Percentiles rank a stretch among this genome's conserved stretches.
Conservation (phyloP, 2,797 vertebrate genomes). For the Heliangelus exortis region DNA sequence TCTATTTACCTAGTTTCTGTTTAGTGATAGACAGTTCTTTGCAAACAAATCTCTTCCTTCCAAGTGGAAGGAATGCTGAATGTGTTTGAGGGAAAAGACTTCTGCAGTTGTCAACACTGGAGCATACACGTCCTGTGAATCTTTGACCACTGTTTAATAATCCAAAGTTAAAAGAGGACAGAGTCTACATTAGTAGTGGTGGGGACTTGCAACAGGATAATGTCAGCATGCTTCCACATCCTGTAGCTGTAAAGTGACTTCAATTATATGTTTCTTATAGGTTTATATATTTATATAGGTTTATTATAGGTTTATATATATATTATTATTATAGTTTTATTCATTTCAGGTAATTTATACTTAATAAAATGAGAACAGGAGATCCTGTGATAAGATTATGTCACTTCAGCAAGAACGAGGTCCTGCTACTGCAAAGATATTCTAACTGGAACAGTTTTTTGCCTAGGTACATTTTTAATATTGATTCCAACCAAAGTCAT, state of each 20-base stretch:
- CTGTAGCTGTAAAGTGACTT: neutral
- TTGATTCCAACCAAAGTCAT: neutral
- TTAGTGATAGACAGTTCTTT: neutral
- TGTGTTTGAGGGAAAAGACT: neutral
- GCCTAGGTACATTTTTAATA: neutral
- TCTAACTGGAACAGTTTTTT: neutral
- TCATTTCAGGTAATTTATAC: neutral
- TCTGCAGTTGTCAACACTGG: neutral
- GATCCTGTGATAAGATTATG: neutral
- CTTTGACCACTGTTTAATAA: neutral
- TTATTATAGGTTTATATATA: neutral
- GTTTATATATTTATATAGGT: neutral
- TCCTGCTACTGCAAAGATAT: neutral
- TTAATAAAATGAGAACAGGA: neutral
- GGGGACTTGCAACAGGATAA: neutral
- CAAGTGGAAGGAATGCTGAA: neutral
- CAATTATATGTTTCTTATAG: neutral
- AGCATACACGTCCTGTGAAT: neutral
- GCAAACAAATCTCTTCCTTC: neutral
- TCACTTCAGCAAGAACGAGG: neutral
- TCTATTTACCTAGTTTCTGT: neutral
- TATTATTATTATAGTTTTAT: neutral
- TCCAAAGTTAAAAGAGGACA: neutral
- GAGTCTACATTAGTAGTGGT: neutral
- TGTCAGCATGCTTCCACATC: neutral